These are phyloP conservation scores for Oreocharis arfaki DNA, from an alignment of 2,113 vertebrate species.

Conservation along the genomic window DNA sequence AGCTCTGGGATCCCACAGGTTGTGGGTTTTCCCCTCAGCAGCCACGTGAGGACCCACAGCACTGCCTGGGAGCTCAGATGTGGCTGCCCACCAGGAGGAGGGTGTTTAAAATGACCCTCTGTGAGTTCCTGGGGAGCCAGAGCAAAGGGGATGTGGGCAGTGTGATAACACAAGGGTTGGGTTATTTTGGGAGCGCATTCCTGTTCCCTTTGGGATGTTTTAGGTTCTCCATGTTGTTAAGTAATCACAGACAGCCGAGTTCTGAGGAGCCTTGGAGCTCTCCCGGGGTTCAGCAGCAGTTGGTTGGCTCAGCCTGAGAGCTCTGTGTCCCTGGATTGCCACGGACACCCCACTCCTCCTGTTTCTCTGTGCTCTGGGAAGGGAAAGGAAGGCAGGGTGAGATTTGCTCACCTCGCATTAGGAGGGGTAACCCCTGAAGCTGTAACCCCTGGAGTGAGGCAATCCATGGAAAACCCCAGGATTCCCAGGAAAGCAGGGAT, in stretches of 20 bases:
- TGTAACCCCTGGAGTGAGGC: neutral
- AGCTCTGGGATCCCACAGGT: neutral
- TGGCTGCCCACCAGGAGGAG: neutral
- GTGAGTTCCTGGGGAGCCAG: neutral
- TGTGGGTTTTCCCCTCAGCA: neutral
- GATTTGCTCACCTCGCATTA: neutral
- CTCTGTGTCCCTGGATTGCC: neutral
- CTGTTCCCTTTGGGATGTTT: neutral
- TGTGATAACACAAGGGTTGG: neutral
- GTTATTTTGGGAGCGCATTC: neutral
- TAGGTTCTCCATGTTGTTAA: neutral
- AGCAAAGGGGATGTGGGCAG: neutral
- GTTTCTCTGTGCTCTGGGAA: neutral
- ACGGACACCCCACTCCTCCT: neutral
- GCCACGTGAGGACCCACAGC: neutral
- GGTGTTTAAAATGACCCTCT: neutral
- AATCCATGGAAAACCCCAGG: neutral
- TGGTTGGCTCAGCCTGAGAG: neutral
- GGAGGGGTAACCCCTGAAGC: neutral
- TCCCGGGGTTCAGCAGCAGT: neutral
- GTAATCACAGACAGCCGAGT: neutral
- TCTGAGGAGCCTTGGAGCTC: neutral
- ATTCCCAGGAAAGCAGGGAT: neutral
- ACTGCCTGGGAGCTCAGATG: neutral
- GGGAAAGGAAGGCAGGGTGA: neutral